Evolutionary conservation across 2,797 vertebrate species (phyloP).

Genomic region (Gallinago stenura): DNA sequence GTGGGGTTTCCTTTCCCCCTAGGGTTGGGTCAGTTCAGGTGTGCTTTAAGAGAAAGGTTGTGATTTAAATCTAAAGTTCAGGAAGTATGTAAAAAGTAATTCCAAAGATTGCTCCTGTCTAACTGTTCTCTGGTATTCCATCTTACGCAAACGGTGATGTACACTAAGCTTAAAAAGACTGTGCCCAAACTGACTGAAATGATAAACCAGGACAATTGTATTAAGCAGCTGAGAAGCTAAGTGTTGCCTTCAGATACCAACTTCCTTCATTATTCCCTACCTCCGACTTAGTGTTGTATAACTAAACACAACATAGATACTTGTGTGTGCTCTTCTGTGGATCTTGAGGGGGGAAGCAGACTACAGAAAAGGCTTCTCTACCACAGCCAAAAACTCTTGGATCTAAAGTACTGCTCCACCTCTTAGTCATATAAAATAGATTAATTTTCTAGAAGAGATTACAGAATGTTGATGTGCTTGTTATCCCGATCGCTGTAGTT

Average conservation of each 20-base stretch:
- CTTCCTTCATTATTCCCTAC: not conserved
- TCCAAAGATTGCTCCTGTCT: not conserved
- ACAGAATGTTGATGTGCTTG: not conserved
- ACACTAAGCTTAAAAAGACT: not conserved
- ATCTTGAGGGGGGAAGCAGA: not conserved
- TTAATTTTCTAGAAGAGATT: not conserved
- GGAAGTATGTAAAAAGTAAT: not conserved
- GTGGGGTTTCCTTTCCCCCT: too few species aligned
- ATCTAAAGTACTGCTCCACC: not conserved
- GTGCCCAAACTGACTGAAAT: not conserved
- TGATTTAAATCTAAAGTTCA: not conserved
- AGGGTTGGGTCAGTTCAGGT: slow-evolving; percentile 11
- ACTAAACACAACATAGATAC: not conserved
- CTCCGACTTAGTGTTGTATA: fast-evolving
- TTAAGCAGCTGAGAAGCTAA: not conserved
- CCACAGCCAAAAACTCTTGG: not conserved
- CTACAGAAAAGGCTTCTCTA: not conserved
- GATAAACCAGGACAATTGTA: not conserved
- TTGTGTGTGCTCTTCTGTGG: not conserved
- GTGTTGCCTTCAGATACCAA: not conserved
- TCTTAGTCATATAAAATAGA: not conserved
- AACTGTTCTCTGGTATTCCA: not conserved
- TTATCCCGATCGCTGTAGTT: not conserved
- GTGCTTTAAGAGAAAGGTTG: not conserved
- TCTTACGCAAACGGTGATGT: not conserved